Conservation (phyloP, 2,113 vertebrate genomes). For the Indri indri region DNA sequence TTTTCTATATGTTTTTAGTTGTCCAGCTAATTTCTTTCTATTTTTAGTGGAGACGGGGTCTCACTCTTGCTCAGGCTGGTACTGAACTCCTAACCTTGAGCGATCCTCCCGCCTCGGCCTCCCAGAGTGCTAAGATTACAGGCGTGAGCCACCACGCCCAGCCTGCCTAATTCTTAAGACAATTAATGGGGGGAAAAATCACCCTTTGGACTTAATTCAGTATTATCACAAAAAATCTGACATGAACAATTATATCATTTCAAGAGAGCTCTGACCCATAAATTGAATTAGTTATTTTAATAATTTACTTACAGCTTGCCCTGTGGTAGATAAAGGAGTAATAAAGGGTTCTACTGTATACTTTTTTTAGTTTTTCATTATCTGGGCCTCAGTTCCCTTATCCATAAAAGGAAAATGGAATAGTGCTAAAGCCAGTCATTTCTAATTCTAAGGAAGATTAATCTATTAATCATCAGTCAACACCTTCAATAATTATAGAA, state of each 20-base stretch:
- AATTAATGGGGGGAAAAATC: neutral
- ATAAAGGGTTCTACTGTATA: neutral
- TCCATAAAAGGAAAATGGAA: constrained; percentile 47
- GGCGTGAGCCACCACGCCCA: too few relatives aligned
- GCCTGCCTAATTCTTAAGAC: constrained; percentile 28
- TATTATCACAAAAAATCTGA: constrained; percentile 38
- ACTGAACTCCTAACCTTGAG: too few relatives aligned
- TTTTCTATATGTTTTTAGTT: too few relatives aligned
- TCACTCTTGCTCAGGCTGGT: too few relatives aligned
- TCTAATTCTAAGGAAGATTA: constrained; percentile 39
- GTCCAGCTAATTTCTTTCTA: too few relatives aligned
- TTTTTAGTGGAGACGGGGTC: too few relatives aligned
- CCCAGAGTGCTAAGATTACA: too few relatives aligned
- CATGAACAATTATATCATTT: constrained; percentile 18
- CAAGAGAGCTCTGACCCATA: constrained; percentile 26
- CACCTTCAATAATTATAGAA: constrained; percentile 34
- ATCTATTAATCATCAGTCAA: constrained; percentile 40
- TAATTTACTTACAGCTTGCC: constrained; percentile 48
- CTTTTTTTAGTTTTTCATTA: constrained; percentile 24
- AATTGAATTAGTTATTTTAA: constrained; percentile 50
- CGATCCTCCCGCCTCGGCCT: too few relatives aligned
- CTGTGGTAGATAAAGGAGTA: constrained; percentile 39
- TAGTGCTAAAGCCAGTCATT: neutral
- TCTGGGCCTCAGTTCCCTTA: constrained; percentile 18
- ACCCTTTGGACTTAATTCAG: neutral